Conservation (phyloP, 1,140 invertebrate species). For the Meloidogyne exigua region DNA sequence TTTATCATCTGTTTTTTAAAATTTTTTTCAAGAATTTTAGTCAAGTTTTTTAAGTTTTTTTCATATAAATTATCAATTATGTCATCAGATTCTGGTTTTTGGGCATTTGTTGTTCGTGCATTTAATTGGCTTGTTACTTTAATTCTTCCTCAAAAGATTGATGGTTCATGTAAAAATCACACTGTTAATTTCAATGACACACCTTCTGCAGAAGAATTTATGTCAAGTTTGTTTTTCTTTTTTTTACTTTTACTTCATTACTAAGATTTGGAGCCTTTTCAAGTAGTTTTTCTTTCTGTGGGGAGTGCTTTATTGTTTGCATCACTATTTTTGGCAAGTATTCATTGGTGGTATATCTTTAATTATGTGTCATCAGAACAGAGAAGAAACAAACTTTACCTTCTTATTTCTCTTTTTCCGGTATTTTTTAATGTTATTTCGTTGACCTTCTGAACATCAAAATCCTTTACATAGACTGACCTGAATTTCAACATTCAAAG, state of each 20-base stretch:
- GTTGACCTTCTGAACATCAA: no score
- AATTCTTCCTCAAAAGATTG: constrained; percentile 23
- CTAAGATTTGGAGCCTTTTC: constrained; percentile 22
- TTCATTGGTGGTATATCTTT: constrained; percentile 40
- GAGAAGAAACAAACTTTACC: constrained; percentile 47
- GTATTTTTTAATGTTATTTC: constrained; percentile 13
- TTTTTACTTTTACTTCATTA: constrained; percentile 6
- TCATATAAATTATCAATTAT: background rate
- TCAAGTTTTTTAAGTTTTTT: no score
- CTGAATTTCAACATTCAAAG: no score
- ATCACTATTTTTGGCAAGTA: constrained; percentile 26
- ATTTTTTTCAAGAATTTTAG: no score
- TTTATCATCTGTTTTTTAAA: no score
- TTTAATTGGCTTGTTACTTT: constrained; percentile 19
- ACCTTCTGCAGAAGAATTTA: constrained; percentile 18
- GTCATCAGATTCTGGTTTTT: constrained; percentile 16
- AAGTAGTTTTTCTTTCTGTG: constrained; percentile 32
- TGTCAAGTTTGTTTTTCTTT: background rate
- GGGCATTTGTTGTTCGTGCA: constrained; percentile 17
- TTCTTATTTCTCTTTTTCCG: constrained; percentile 46
- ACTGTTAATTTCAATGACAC: constrained; percentile 15
- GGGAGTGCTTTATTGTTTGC: constrained; percentile 27
- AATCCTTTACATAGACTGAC: no score
- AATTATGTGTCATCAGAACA: constrained; percentile 40
- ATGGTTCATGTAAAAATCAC: constrained; percentile 8